These are phyloP conservation scores for Drosophila neocordata DNA, from an alignment of 1,140 invertebrate species.

Conservation along the genomic window DNA sequence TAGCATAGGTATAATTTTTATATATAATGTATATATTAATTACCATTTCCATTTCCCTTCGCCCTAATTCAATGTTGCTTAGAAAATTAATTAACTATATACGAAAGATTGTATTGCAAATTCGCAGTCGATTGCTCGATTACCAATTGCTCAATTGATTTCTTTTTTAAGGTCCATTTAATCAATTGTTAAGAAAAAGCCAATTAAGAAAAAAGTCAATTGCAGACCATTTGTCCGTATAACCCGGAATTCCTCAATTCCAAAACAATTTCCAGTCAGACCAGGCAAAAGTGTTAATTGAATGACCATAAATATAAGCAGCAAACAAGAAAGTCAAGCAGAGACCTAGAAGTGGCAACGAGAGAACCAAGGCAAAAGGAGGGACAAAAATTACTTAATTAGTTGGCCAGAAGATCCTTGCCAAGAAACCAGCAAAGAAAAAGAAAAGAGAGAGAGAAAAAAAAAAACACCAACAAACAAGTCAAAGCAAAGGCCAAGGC, in stretches of 20 bases:
- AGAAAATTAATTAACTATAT: slow-evolving; percentile 13
- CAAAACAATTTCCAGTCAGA: slow-evolving; percentile 6
- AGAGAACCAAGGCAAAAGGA: slow-evolving; percentile 11
- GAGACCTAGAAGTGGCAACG: background rate
- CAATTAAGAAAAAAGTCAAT: slow-evolving; percentile 20
- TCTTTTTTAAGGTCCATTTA: slow-evolving; percentile 5
- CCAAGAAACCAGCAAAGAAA: slow-evolving; percentile 18
- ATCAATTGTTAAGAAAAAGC: slow-evolving; percentile 15
- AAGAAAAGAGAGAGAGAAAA: slow-evolving; percentile 2
- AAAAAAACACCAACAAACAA: slow-evolving; percentile 25
- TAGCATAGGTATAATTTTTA: too few relatives aligned
- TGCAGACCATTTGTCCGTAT: background rate
- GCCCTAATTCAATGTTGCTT: background rate
- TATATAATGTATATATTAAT: background rate
- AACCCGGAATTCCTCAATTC: slow-evolving; percentile 8
- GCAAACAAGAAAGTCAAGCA: slow-evolving; percentile 1
- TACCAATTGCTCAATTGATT: slow-evolving; percentile 9
- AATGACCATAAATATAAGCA: slow-evolving; percentile 21
- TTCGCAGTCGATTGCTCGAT: slow-evolving; percentile 10
- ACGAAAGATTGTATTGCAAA: background rate
- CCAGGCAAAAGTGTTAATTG: slow-evolving; percentile 17
- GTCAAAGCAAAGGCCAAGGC: slow-evolving; percentile 10
- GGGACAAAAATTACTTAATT: slow-evolving; percentile 77
- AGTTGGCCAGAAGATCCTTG: slow-evolving; percentile 43
- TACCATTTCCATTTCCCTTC: background rate